phyloP scores from a whole-genome alignment of 2,888 invertebrate genomes.

The Cantharis nigra region DNA sequence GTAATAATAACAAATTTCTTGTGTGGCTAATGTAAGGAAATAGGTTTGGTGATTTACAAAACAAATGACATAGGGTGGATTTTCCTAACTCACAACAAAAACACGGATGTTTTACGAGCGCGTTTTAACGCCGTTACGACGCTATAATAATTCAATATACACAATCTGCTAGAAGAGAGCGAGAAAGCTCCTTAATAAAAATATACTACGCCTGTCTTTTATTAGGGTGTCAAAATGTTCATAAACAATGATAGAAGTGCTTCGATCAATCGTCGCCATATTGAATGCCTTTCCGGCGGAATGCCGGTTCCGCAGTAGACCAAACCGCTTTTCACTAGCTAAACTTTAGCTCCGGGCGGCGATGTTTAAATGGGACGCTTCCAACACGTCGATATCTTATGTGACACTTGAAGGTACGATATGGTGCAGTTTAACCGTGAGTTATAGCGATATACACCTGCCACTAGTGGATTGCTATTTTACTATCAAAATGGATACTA shows the following conservation, averaged over 20 bases:
- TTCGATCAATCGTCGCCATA: constrained; percentile 40
- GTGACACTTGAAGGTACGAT: constrained; percentile 39
- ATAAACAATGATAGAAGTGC: constrained; percentile 45
- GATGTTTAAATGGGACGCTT: constrained; percentile 18
- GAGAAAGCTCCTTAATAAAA: constrained; percentile 18
- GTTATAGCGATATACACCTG: constrained; percentile 32
- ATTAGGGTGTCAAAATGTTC: constrained; percentile 43
- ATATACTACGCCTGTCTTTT: constrained; percentile 24
- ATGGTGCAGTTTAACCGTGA: constrained; percentile 35
- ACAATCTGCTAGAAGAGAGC: constrained; percentile 12
- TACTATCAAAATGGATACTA: constrained; percentile 11
- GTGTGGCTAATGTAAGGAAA: background rate
- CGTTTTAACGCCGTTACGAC: constrained; percentile 7
- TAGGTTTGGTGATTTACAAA: background rate
- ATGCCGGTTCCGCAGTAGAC: constrained; percentile 33
- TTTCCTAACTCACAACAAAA: constrained; percentile 2
- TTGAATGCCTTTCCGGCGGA: constrained; percentile 38
- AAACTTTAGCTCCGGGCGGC: constrained; percentile 5
- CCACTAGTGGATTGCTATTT: constrained; percentile 28
- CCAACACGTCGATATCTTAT: constrained; percentile 43
- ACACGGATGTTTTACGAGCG: constrained; percentile 8
- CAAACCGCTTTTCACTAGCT: constrained; percentile 18
- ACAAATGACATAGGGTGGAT: constrained; percentile 1
- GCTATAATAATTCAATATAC: constrained; percentile 16
- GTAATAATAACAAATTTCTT: background rate